phyloP scores from a whole-genome alignment of 1,140 invertebrate species.

The Pomacea maculata region DNA sequence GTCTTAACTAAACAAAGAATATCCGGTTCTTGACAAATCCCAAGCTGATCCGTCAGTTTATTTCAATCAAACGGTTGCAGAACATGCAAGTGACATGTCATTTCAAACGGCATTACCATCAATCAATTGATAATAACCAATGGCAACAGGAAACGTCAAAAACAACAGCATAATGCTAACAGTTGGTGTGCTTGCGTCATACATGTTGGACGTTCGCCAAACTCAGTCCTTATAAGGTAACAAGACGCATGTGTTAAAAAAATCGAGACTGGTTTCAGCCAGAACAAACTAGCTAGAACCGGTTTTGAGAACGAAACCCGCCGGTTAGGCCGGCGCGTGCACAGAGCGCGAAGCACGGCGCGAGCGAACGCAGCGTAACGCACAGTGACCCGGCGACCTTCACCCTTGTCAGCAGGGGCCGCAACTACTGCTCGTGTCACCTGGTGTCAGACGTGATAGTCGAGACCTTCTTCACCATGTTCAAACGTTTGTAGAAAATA shows the following conservation, averaged over 20 bases:
- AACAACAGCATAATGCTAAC: not conserved
- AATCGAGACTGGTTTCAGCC: constrained; percentile 21
- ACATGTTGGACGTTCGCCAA: constrained; percentile 14
- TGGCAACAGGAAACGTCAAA: not conserved
- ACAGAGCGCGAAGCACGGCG: constrained; percentile 4
- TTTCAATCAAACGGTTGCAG: not conserved
- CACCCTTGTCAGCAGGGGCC: constrained; percentile 13
- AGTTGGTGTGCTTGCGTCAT: not conserved
- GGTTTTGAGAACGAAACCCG: constrained; percentile 25
- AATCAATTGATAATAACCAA: not conserved
- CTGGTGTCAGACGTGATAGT: not conserved
- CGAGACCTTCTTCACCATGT: not conserved
- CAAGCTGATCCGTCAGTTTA: not conserved
- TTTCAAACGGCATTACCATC: not conserved
- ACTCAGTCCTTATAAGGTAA: constrained; percentile 7
- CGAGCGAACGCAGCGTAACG: not conserved
- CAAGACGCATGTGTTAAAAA: not conserved
- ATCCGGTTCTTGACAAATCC: not conserved
- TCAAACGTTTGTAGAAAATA: constrained; percentile 4
- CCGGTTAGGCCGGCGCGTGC: constrained; percentile 6
- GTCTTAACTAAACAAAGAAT: too few species aligned
- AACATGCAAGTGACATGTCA: not conserved
- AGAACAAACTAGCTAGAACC: constrained; percentile 30
- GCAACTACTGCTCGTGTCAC: constrained; percentile 1
- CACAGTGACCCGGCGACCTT: constrained; percentile 1